A percentile compares a stretch with the other conserved stretches of the same genome.
Conservation (phyloP, 1,140 invertebrate species). For the Ganaspis sp. region DNA sequence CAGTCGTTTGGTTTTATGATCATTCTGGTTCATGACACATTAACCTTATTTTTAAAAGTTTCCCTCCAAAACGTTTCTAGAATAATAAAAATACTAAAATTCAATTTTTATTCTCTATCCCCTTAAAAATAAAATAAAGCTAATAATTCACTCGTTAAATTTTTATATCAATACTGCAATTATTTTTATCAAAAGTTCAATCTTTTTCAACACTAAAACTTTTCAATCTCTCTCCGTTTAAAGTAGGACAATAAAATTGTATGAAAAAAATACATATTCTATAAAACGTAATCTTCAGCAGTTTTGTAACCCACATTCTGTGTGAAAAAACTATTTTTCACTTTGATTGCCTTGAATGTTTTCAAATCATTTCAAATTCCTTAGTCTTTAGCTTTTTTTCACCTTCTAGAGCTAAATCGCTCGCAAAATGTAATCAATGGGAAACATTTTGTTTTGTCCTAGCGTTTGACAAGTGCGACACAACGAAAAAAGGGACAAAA, state of each 20-base stretch:
- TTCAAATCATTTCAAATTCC: too few relatives aligned
- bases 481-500: neutral
- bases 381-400: neutral
- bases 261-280: neutral
- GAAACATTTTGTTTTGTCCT: neutral
- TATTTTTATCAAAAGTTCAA: neutral
- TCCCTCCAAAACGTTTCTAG: neutral
- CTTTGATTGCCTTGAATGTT: neutral
- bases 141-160: neutral
- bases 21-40: slow-evolving; percentile 7
- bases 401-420: neutral
- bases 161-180: neutral
- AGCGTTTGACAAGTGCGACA: neutral
- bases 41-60: slow-evolving; percentile 8
- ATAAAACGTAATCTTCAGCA: neutral
- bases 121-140: neutral
- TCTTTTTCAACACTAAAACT: neutral
- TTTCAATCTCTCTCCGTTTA: neutral
- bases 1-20: slow-evolving; percentile 18
- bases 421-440: neutral
- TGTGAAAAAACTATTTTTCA: slow-evolving; percentile 13
- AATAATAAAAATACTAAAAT: slow-evolving; percentile 1
- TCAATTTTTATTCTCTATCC: neutral
- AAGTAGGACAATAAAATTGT: neutral
- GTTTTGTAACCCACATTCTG: neutral